phyloP scores from a whole-genome alignment of 2,797 vertebrate species.

The Rhynchonycteris naso region DNA sequence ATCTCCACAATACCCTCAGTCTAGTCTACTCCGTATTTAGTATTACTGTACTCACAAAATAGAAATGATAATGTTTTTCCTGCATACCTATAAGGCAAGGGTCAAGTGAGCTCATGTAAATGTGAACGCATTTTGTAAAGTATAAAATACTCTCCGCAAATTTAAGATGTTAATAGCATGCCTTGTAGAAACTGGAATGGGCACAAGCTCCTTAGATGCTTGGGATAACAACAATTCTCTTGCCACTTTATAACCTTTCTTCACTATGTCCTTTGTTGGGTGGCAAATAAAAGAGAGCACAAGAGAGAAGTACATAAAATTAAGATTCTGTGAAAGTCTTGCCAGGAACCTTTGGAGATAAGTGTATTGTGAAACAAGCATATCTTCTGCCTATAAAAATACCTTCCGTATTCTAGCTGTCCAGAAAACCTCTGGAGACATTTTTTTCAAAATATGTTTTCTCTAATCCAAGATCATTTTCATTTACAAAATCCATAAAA shows the following conservation, averaged over 20 bases:
- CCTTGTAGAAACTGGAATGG: slow-evolving; percentile 19
- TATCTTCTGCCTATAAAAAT: not conserved
- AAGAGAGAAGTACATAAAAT: slow-evolving; percentile 47
- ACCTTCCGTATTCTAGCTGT: not conserved
- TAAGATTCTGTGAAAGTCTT: slow-evolving; percentile 55
- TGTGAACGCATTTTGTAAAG: not conserved
- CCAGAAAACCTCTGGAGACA: slow-evolving; percentile 10
- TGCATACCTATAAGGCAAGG: not conserved
- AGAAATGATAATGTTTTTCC: slow-evolving; percentile 2
- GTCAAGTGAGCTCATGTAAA: slow-evolving; percentile 2
- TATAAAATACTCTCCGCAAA: slow-evolving; percentile 19
- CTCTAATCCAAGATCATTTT: not conserved
- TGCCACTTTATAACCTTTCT: not conserved
- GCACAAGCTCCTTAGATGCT: slow-evolving; percentile 36
- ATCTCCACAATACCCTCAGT: not conserved
- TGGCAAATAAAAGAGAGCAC: slow-evolving; percentile 24
- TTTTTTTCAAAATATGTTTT: slow-evolving; percentile 29
- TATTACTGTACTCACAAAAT: not conserved
- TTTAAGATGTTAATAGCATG: not conserved
- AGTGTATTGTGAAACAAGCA: not conserved
- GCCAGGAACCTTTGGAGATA: slow-evolving; percentile 4
- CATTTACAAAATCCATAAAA: slow-evolving; percentile 56
- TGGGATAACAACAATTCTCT: not conserved
- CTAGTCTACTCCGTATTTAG: not conserved
- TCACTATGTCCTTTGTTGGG: slow-evolving; percentile 3